These are phyloP conservation scores for Synanthedon formicaeformis DNA, from an alignment of 2,888 invertebrate genomes.

Conservation along the genomic window DNA sequence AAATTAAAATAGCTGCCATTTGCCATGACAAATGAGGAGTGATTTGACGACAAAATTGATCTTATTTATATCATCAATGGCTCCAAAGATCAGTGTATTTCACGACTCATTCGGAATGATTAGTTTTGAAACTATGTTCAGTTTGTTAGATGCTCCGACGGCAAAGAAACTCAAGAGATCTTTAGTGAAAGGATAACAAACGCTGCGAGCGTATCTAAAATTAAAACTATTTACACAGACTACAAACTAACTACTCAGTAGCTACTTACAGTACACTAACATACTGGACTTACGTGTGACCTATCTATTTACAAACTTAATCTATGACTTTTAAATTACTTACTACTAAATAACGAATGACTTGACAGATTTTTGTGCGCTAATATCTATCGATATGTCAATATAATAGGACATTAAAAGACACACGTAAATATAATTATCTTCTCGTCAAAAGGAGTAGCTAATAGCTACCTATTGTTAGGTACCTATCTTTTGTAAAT, in stretches of 20 bases:
- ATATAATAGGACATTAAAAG: too few species aligned
- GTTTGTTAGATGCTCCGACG: conserved; percentile 48
- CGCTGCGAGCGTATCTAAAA: conserved; percentile 30
- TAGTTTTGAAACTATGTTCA: conserved; percentile 39
- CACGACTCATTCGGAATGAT: neutral
- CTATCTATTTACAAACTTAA: conserved; percentile 26
- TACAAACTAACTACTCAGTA: neutral
- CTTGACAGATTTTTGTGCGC: conserved; percentile 33
- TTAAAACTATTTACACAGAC: neutral
- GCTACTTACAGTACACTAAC: neutral
- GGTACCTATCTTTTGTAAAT: too few species aligned
- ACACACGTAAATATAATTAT: too few species aligned
- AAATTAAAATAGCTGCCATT: too few species aligned
- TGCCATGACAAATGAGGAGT: too few species aligned
- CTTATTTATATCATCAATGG: too few species aligned
- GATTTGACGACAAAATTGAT: too few species aligned
- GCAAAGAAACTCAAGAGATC: conserved; percentile 68
- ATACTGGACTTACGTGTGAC: neutral
- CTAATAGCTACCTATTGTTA: too few species aligned
- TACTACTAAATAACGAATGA: conserved; percentile 58
- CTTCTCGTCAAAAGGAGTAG: too few species aligned
- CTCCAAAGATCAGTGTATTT: too few species aligned
- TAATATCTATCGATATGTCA: conserved; percentile 1
- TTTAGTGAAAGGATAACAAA: conserved; percentile 70
- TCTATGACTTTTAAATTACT: conserved; percentile 58